Percentiles rank a stretch among this genome's conserved stretches.
phyloP scores from a whole-genome alignment of 2,113 vertebrate species.

The Sigmodon hispidus region DNA sequence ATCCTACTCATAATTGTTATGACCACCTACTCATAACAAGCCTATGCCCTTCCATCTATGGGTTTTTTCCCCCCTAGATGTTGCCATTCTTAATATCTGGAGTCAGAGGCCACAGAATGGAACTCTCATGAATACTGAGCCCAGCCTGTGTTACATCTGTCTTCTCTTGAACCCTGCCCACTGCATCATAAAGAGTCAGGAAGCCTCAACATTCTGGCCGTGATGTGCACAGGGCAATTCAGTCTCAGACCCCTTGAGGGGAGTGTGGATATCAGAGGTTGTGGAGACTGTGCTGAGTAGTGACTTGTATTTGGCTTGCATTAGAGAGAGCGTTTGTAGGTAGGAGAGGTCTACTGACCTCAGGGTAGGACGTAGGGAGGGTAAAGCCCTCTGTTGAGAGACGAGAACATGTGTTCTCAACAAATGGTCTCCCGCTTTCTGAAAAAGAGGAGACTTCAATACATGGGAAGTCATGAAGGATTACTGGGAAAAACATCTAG shows the following conservation, averaged over 20 bases:
- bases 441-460: not conserved
- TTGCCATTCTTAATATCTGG: not conserved
- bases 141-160: not conserved
- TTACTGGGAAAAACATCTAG: fast-evolving
- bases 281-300: not conserved
- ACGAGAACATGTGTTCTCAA: not conserved
- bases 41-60: not conserved
- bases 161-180: not conserved
- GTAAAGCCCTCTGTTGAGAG: not conserved
- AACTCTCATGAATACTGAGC: not conserved
- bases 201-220: not conserved
- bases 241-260: no score
- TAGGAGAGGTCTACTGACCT: not conserved
- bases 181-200: not conserved
- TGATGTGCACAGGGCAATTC: not conserved
- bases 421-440: no score
- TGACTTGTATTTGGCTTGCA: not conserved
- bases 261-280: not conserved
- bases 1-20: no score
- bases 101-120: not conserved
- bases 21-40: not conserved
- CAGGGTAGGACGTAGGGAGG: not conserved
- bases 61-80: not conserved
- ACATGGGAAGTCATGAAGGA: not conserved
- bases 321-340: no score